phyloP scores from a whole-genome alignment of 2,113 vertebrate genomes.

The Tychaedon coryphoeus region DNA sequence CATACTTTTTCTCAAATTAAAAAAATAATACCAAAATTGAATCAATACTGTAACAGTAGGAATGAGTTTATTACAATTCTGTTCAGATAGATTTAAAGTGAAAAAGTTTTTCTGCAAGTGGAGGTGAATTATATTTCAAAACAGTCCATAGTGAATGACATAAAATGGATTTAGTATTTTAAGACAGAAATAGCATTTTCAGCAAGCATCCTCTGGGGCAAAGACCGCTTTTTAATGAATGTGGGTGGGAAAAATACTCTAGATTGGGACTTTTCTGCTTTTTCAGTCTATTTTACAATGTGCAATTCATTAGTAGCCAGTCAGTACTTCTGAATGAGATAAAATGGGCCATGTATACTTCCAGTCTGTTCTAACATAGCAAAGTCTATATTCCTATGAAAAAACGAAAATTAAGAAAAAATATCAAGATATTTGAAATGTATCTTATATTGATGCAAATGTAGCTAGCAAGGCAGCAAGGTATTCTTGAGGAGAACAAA shows the following conservation, averaged over 20 bases:
- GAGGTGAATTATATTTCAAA: background rate
- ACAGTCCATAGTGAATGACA: background rate
- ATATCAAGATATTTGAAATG: background rate
- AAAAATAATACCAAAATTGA: background rate
- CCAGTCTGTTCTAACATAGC: background rate
- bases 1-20: background rate
- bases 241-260: background rate
- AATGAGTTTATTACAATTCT: background rate
- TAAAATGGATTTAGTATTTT: background rate
- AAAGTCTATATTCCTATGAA: background rate
- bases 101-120: background rate
- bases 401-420: background rate
- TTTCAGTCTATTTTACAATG: background rate
- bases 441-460: background rate
- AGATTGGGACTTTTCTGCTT: background rate
- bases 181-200: background rate
- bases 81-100: background rate
- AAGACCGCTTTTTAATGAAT: background rate
- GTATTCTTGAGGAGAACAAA: background rate
- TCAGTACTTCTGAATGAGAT: background rate
- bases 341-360: background rate
- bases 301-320: background rate
- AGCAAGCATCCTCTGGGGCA: background rate
- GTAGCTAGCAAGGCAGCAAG: background rate
- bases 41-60: background rate